phyloP scores from a whole-genome alignment of 2,113 vertebrate genomes.

The Empidonax alnorum region DNA sequence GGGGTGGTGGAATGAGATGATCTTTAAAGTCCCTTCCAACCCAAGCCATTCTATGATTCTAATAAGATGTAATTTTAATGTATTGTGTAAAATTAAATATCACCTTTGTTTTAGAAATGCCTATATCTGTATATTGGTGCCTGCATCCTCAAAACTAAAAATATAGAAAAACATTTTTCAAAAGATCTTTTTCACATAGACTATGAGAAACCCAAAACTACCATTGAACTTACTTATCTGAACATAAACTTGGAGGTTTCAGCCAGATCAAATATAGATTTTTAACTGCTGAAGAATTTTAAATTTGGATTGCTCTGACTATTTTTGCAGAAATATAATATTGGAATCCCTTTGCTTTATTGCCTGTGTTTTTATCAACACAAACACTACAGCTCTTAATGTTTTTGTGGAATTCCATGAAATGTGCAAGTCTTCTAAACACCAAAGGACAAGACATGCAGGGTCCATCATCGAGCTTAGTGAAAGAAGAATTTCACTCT shows the following conservation, averaged over 20 bases:
- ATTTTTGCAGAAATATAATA: neutral
- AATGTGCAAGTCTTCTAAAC: neutral
- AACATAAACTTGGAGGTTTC: neutral
- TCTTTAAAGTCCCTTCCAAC: neutral
- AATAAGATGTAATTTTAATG: neutral
- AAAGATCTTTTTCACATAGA: neutral
- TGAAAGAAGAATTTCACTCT: neutral
- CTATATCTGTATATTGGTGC: neutral
- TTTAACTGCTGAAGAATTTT: neutral
- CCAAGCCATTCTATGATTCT: neutral
- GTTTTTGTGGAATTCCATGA: neutral
- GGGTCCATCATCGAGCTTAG: neutral
- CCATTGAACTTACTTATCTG: neutral
- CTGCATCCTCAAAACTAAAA: neutral
- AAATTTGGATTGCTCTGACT: neutral
- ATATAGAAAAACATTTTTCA: rapidly evolving
- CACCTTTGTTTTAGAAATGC: neutral
- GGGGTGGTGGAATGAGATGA: neutral
- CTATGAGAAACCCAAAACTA: neutral
- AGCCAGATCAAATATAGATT: neutral
- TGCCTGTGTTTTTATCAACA: neutral
- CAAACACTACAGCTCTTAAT: neutral
- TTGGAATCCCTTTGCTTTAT: neutral
- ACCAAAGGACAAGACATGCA: neutral
- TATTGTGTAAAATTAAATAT: neutral